Percentiles rank a stretch among this genome's conserved stretches.
Conservation (phyloP, 2,113 vertebrate genomes). For the Tachysurus vachellii region DNA sequence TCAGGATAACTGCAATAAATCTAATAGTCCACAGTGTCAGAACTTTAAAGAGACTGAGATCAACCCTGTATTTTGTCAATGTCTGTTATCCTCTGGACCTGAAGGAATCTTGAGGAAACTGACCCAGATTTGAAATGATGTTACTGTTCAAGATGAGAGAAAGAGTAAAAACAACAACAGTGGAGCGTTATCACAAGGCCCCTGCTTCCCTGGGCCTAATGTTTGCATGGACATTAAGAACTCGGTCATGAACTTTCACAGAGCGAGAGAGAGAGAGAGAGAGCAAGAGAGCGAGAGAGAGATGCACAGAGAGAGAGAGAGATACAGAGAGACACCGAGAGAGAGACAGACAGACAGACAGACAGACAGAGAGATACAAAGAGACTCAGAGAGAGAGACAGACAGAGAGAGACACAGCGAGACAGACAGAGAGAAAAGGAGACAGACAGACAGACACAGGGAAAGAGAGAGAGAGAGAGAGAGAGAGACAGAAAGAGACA, state of each 20-base stretch:
- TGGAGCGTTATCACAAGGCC: not conserved
- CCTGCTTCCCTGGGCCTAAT: not conserved
- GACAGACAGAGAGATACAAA: no score
- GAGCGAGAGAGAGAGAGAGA: not conserved
- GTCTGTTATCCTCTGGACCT: not conserved
- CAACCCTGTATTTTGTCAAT: not conserved
- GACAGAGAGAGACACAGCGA: no score
- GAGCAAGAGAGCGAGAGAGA: not conserved
- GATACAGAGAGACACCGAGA: slow-evolving; percentile 7
- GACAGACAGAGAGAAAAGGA: no score
- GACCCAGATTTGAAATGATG: not conserved
- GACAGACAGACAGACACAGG: no score
- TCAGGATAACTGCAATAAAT: not conserved
- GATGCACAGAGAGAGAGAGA: not conserved
- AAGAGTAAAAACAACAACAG: not conserved
- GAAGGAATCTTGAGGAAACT: not conserved
- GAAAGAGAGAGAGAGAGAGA: no score
- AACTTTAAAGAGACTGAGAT: not conserved
- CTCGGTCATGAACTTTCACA: slow-evolving; percentile 29
- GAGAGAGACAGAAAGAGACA: no score
- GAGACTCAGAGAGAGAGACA: no score
- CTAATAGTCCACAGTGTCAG: not conserved
- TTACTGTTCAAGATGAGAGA: not conserved
- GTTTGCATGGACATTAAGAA: not conserved
- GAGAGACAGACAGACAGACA: no score